These are phyloP conservation scores for Ivindomyrus marchei DNA, from an alignment of 2,113 vertebrate genomes.

Conservation along the genomic window DNA sequence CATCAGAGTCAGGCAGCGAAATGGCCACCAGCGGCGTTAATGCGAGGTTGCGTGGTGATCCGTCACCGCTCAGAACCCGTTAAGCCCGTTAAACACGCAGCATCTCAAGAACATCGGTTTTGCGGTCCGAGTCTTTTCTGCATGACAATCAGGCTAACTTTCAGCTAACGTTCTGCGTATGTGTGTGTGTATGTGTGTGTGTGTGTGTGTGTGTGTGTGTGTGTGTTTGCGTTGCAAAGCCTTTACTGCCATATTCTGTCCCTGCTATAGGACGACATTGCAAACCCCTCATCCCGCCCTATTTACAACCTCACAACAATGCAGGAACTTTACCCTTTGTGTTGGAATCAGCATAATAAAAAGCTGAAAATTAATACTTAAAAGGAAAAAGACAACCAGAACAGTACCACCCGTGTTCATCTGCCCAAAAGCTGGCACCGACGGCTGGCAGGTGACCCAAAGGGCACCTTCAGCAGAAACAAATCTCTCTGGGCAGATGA, in stretches of 20 bases:
- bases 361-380: constrained; percentile 17
- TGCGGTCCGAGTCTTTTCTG: not conserved
- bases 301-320: not conserved
- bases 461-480: constrained; percentile 69
- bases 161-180: not conserved
- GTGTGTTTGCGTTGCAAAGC: not conserved
- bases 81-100: not conserved
- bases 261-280: not conserved
- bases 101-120: not conserved
- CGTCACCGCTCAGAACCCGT: not conserved
- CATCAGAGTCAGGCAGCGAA: not conserved
- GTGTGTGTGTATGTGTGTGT: not conserved
- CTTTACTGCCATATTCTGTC: not conserved
- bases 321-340: not conserved
- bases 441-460: constrained; percentile 68
- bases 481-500: constrained; percentile 77
- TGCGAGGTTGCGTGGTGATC: not conserved
- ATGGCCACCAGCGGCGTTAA: not conserved
- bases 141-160: not conserved
- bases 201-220: not conserved
- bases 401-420: constrained; percentile 44
- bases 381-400: constrained; percentile 52
- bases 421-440: constrained; percentile 53
- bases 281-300: not conserved
- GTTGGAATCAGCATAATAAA: not conserved